Evolutionary conservation across 2,113 vertebrate genomes (phyloP), one percentile per base, ranked within the genome.

Genomic region (Donacobius atricapilla): DNA sequence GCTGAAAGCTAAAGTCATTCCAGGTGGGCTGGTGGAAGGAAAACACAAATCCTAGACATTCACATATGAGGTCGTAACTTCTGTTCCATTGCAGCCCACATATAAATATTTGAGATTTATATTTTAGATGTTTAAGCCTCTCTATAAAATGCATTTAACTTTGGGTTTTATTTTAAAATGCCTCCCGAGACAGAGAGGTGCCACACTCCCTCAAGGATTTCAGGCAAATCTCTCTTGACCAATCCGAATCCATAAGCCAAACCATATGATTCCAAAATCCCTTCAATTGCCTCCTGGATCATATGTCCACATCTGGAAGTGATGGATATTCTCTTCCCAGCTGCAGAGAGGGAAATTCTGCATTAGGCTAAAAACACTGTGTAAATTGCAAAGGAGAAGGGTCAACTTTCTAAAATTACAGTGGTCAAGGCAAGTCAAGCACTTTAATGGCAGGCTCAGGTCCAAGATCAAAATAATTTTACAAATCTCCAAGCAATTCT

Each of bases 21-120:
- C 91, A 96, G 94, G 70, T 96, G 85, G 90, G 88, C 85, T 53
- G 70, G 79, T 93, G 87, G 88, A 92, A 66, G 87, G 87, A 25
- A 92, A 88, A 90, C 93, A 30, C 87, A 79, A 83, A 83, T 63
- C 66, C 89, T 78, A 94, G 90, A 84, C 70, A 54, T 90, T 93
- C 88, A 96, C 91, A 82, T 44, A 87, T 83, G 78, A 94, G 91
- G 78, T 94, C 81, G 54, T 95, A 96, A 91, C 78, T 95, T 96
- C 90, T 87, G 78, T 87, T 87, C 90, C 78, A 65, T 53, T 83
- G 51, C 80, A 96, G 77, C 42, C 71, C 86, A 31, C 13, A 7
- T 94, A 94, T 94, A 98, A 97, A 97, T 94, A 96, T 91, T 93
- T 90, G 58, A 91, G 94, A 95, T 97, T 85, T 94, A 80, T 97